These are phyloP conservation scores for Actinernus sp. DNA, from an alignment of 92 coral and sea anemone species.

Conservation along the genomic window DNA sequence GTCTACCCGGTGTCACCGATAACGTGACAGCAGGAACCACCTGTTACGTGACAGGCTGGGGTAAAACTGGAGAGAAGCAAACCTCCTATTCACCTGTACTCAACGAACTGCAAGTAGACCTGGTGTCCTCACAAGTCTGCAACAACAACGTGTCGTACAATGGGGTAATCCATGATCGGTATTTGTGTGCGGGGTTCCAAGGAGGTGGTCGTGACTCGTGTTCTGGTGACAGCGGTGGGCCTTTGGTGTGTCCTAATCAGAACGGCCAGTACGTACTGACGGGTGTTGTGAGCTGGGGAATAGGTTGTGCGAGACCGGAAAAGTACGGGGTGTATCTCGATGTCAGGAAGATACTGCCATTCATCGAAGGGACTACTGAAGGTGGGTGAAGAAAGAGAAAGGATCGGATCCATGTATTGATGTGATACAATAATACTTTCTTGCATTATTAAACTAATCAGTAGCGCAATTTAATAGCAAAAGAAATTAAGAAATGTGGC, in stretches of 20 bases:
- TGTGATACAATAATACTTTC: too few relatives aligned
- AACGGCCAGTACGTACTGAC: conserved; percentile 76
- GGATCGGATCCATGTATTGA: too few relatives aligned
- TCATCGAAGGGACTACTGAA: conserved; percentile 64
- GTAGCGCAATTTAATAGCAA: too few relatives aligned
- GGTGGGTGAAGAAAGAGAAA: too few relatives aligned
- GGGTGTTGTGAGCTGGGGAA: conserved; percentile 94
- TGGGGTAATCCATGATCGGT: conserved; percentile 65
- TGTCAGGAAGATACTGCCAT: conserved; percentile 76
- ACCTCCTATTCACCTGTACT: conserved; percentile 71
- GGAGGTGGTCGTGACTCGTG: conserved; percentile 84
- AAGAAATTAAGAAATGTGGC: too few relatives aligned
- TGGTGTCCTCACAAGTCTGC: conserved; percentile 83
- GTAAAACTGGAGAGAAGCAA: conserved; percentile 46
- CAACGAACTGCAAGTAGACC: conserved; percentile 76
- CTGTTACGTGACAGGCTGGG: conserved; percentile 97
- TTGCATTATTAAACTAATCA: too few relatives aligned
- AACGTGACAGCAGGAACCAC: conserved; percentile 55
- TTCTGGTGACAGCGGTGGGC: conserved; percentile 87
- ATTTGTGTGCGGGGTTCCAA: conserved; percentile 82
- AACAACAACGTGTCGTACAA: conserved; percentile 80
- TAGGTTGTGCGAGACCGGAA: conserved; percentile 86
- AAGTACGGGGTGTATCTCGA: conserved; percentile 93
- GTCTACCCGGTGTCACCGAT: conserved; percentile 76
- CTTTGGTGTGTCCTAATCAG: conserved; percentile 79